Conservation (phyloP, 1,140 invertebrate species). For the Platorchestia sp. region DNA sequence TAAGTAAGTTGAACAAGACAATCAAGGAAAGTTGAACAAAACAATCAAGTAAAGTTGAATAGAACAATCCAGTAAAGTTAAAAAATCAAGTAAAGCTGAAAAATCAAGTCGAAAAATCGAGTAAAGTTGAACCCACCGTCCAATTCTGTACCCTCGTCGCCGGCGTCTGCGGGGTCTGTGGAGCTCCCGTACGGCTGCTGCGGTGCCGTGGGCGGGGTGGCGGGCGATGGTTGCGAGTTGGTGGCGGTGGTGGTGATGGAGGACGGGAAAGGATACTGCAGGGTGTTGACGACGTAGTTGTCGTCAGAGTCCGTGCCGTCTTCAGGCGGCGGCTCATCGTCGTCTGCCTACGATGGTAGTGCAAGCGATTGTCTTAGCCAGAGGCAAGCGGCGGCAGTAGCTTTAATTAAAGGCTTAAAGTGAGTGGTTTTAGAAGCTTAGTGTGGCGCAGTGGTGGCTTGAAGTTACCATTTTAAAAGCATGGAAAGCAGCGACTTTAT, state of each 20-base stretch:
- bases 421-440: too few species aligned
- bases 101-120: too few species aligned
- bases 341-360: neutral
- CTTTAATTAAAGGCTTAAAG: too few species aligned
- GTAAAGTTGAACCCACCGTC: neutral
- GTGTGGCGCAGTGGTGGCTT: too few species aligned
- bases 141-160: neutral
- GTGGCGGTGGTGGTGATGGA: neutral
- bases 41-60: too few species aligned
- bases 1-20: too few species aligned
- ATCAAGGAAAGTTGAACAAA: too few species aligned
- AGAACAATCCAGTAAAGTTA: too few species aligned
- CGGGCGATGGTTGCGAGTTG: neutral
- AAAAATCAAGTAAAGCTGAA: too few species aligned
- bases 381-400: neutral
- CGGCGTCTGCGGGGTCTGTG: neutral
- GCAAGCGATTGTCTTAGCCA: neutral
- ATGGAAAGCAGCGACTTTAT: too few species aligned
- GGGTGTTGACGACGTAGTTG: constrained; percentile 48
- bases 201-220: neutral
- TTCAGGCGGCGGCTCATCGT: neutral
- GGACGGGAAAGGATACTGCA: constrained; percentile 36
- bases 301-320: constrained; percentile 22
- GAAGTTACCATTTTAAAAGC: too few species aligned
- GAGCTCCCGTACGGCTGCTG: neutral